Evolutionary conservation across 2,113 vertebrate species (phyloP).

Genomic region (Ceyx melanurus): DNA sequence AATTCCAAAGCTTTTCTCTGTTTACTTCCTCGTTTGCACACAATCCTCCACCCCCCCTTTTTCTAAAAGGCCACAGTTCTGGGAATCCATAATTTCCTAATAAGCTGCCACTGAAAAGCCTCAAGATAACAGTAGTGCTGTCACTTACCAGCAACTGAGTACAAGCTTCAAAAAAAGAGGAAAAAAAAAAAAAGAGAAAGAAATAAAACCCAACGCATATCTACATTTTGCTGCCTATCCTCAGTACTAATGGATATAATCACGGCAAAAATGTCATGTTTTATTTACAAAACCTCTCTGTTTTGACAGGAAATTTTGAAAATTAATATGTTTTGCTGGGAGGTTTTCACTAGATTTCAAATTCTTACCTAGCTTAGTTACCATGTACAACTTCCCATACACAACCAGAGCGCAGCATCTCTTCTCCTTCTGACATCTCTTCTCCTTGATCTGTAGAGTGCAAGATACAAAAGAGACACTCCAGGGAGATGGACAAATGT

Average conservation of each 20-base stretch:
- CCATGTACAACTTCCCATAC: background rate
- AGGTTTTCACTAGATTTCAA: background rate
- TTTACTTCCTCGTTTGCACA: constrained; percentile 23
- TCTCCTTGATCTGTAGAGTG: background rate
- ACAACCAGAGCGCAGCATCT: background rate
- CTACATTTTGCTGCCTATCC: background rate
- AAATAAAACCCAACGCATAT: background rate
- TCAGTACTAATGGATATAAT: background rate
- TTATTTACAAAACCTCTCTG: background rate
- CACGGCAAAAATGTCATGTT: background rate
- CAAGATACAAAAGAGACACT: background rate
- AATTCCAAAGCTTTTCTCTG: constrained; percentile 31
- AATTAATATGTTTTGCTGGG: background rate
- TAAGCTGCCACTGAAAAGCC: background rate
- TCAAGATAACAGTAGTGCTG: background rate
- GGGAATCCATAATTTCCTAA: background rate
- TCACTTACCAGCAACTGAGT: background rate
- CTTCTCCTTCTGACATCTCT: background rate
- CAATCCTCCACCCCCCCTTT: background rate
- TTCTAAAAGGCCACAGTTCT: background rate
- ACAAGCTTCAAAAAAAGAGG: background rate
- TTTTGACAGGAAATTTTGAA: background rate
- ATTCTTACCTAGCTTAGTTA: background rate
- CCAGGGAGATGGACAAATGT: background rate
- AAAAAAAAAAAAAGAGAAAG: background rate